phyloP scores from a whole-genome alignment of 2,113 vertebrate species.

The Taurulus bubalis region DNA sequence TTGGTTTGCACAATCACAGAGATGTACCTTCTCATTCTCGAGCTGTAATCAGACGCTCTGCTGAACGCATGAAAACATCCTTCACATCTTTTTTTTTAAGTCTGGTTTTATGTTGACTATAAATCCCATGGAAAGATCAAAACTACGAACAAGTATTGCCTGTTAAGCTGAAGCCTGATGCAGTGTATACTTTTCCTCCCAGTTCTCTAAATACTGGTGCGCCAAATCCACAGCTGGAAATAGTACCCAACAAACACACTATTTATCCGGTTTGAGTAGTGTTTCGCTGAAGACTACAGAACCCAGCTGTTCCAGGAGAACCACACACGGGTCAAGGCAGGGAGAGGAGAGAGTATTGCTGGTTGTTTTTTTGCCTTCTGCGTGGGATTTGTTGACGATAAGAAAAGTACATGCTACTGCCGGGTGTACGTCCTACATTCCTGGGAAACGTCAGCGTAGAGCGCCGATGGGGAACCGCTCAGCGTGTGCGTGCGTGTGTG shows the following conservation, averaged over 20 bases:
- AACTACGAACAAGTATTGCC: background rate
- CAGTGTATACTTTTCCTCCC: background rate
- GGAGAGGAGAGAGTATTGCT: background rate
- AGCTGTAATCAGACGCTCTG: background rate
- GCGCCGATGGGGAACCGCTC: background rate
- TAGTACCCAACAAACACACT: background rate
- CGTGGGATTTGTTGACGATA: background rate
- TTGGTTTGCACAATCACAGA: background rate
- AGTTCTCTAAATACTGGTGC: background rate
- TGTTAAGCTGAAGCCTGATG: background rate
- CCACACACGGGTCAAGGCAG: background rate
- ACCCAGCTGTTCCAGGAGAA: background rate
- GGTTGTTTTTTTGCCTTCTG: background rate
- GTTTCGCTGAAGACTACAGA: slow-evolving; percentile 3
- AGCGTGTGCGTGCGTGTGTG: background rate
- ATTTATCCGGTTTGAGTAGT: background rate
- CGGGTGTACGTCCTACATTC: background rate
- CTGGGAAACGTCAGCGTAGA: background rate
- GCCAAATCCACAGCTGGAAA: background rate
- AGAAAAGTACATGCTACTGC: background rate
- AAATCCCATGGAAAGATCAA: background rate
- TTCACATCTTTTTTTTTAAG: background rate
- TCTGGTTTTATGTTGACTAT: background rate
- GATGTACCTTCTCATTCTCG: background rate
- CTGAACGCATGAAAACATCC: background rate